Percentiles rank a stretch among this genome's conserved stretches.
Conservation (phyloP, 2,888 invertebrate species). For the Aethes cnicana region DNA sequence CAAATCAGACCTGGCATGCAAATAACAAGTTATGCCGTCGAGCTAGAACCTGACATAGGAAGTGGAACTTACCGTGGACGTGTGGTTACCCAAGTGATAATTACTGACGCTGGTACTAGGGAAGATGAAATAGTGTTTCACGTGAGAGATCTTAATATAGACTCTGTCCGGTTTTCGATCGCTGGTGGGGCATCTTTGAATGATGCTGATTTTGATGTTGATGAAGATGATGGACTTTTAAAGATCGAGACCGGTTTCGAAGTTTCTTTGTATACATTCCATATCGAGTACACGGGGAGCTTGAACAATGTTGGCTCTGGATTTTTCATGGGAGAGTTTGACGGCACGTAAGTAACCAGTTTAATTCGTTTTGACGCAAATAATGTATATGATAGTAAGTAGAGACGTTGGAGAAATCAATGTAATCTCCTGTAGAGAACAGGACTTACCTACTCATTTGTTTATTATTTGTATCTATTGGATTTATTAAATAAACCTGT, state of each 20-base stretch:
- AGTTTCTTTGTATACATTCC: conserved; percentile 44
- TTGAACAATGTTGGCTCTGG: conserved; percentile 42
- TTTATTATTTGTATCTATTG: too few relatives aligned
- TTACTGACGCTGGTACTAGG: conserved; percentile 40
- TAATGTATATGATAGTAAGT: not conserved
- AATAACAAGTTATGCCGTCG: conserved; percentile 45
- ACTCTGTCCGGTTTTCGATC: conserved; percentile 44
- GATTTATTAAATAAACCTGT: too few relatives aligned
- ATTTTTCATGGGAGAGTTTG: conserved; percentile 47
- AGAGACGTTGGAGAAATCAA: too few relatives aligned
- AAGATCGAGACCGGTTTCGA: conserved; percentile 43
- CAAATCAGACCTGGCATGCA: conserved; percentile 54
- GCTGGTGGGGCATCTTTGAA: conserved; percentile 37
- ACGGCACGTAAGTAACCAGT: conserved; percentile 44
- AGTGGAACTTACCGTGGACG: conserved; percentile 47
- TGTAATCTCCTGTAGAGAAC: too few relatives aligned
- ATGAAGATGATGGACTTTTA: conserved; percentile 46
- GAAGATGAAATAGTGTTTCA: conserved; percentile 49
- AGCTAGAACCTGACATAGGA: conserved; percentile 43
- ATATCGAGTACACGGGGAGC: conserved; percentile 50
- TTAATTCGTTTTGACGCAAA: not conserved
- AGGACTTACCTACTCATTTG: too few relatives aligned
- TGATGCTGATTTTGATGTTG: conserved; percentile 36
- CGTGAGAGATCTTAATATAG: conserved; percentile 43
- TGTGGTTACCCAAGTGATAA: conserved; percentile 42